Conservation (phyloP, 2,888 invertebrate genomes). For the Blastobasis adustella region DNA sequence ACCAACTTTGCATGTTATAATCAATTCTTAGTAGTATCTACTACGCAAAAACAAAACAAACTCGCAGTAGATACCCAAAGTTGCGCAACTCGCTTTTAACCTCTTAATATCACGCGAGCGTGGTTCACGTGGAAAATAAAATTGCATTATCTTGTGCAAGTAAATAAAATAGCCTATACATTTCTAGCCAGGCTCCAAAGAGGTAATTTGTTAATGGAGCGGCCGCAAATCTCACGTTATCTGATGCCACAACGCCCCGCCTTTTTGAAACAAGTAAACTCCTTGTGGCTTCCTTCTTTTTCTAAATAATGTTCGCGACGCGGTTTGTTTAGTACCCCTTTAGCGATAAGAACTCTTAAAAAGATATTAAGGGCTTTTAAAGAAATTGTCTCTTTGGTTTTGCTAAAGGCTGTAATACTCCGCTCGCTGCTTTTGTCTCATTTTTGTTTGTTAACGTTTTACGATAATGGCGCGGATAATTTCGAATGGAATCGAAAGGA, state of each 20-base stretch:
- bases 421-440: no score
- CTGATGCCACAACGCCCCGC: conserved; percentile 58
- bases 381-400: conserved; percentile 52
- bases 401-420: conserved; percentile 21
- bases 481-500: no score
- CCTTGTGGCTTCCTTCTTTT: conserved; percentile 50
- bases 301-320: conserved; percentile 61
- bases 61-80: neutral
- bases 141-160: conserved; percentile 21
- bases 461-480: neutral
- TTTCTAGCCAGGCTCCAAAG: conserved; percentile 28
- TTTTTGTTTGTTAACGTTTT: neutral
- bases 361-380: conserved; percentile 65
- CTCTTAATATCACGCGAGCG: conserved; percentile 33
- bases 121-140: conserved; percentile 26
- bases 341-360: conserved; percentile 63
- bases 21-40: no score
- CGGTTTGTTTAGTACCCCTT: conserved; percentile 60
- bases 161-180: conserved; percentile 16
- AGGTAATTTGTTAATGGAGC: conserved; percentile 67
- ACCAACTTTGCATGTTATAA: no score
- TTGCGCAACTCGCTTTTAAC: conserved; percentile 17
- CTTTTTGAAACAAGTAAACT: conserved; percentile 67
- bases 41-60: no score
- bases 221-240: conserved; percentile 65